phyloP scores from a whole-genome alignment of 1,140 invertebrate genomes.

The Geopemphigus sp. region DNA sequence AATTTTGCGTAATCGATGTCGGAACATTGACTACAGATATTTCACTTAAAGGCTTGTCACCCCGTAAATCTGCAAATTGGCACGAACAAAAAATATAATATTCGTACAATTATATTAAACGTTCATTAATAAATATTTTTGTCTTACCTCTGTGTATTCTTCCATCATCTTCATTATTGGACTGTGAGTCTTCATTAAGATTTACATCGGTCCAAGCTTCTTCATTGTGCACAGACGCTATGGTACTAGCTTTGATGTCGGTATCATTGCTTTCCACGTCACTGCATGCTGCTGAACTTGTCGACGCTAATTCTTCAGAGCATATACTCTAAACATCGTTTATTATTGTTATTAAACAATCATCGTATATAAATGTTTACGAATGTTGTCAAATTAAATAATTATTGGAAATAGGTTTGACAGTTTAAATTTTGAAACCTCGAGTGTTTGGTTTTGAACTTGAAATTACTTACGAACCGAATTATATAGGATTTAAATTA shows the following conservation, averaged over 20 bases:
- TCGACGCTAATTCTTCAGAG: conserved; percentile 48
- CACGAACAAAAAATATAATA: background rate
- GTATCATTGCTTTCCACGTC: conserved; percentile 54
- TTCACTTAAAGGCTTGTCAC: conserved; percentile 69
- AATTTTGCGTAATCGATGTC: conserved; percentile 26
- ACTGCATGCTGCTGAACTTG: conserved; percentile 51
- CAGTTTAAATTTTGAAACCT: no score
- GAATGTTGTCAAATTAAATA: no score
- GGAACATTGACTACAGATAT: conserved; percentile 72
- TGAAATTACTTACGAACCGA: no score
- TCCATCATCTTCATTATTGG: conserved; percentile 61
- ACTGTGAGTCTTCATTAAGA: conserved; percentile 70
- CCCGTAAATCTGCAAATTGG: conserved; percentile 55
- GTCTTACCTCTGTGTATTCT: conserved; percentile 32
- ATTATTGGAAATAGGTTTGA: no score
- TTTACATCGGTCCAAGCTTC: conserved; percentile 91
- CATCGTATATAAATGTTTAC: no score
- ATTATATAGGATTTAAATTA: no score
- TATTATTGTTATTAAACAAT: background rate
- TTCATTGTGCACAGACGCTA: conserved; percentile 65
- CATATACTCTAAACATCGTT: conserved; percentile 39
- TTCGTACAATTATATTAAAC: no score
- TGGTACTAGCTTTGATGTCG: conserved; percentile 52
- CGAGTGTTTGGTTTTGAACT: no score
- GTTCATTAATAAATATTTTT: no score